A percentile compares a stretch with the other conserved stretches of the same genome.
These are phyloP conservation scores for Rotaria magnacalcarata DNA, from an alignment of 2,888 invertebrate species.

Conservation along the genomic window DNA sequence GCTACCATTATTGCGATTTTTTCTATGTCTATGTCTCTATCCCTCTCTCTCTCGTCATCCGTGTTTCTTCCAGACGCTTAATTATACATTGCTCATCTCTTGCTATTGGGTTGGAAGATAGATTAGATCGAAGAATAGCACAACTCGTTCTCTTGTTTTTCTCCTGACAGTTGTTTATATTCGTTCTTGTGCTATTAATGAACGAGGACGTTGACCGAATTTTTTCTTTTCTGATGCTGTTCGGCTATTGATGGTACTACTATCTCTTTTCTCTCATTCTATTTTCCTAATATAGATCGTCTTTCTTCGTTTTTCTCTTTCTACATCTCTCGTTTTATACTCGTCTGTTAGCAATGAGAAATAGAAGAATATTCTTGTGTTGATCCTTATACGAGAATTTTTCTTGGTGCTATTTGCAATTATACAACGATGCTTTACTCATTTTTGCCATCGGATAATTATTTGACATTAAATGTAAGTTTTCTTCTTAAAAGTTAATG, in stretches of 20 bases:
- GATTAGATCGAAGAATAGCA: constrained; percentile 29
- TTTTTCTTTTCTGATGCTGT: not conserved
- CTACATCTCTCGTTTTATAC: not conserved
- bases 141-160: not conserved
- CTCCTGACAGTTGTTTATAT: constrained; percentile 16
- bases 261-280: not conserved
- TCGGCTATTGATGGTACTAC: not conserved
- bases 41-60: not conserved
- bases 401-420: constrained; percentile 2
- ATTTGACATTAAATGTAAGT: not conserved
- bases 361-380: constrained; percentile 10
- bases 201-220: constrained; percentile 14
- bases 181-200: constrained; percentile 1
- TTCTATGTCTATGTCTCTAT: not conserved
- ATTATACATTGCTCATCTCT: constrained; percentile 18
- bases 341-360: not conserved
- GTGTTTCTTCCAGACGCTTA: constrained; percentile 1
- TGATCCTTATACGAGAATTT: constrained; percentile 7
- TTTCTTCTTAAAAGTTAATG: not conserved
- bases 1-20: not conserved
- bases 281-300: constrained; percentile 29
- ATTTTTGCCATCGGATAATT: constrained; percentile 8
- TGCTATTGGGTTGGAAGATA: not conserved
- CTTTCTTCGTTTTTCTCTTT: not conserved
- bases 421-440: constrained; percentile 18